Evolutionary conservation across 1,140 invertebrate species (phyloP).

Genomic region (Drosophila ficusphila): DNA sequence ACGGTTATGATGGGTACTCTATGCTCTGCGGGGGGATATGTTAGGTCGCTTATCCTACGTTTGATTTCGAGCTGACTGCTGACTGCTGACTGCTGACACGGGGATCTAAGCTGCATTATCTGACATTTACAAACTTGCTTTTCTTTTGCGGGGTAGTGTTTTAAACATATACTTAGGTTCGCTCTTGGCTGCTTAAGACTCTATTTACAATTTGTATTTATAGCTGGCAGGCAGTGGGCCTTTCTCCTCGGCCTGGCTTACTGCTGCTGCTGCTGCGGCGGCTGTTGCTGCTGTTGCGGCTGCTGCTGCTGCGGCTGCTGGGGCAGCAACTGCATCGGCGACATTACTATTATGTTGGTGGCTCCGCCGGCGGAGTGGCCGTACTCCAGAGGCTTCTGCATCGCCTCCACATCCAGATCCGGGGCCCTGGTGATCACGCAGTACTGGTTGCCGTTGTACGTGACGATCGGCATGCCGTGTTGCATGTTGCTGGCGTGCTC

Average conservation of each 20-base stretch:
- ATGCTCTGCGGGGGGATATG: slow-evolving; percentile 64
- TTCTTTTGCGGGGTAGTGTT: slow-evolving; percentile 17
- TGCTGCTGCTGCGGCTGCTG: slow-evolving; percentile 60
- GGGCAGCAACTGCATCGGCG: slow-evolving; percentile 67
- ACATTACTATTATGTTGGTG: slow-evolving; percentile 80
- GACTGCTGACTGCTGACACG: no score
- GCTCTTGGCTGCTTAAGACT: slow-evolving; percentile 73
- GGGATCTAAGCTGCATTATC: slow-evolving; percentile 34
- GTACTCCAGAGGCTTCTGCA: slow-evolving; percentile 73
- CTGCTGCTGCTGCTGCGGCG: slow-evolving; percentile 19
- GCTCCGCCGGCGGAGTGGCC: slow-evolving; percentile 54
- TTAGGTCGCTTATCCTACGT: slow-evolving; percentile 75
- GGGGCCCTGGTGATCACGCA: slow-evolving; percentile 75
- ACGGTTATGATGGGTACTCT: slow-evolving; percentile 13
- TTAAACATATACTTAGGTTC: slow-evolving; percentile 73
- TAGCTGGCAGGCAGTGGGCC: slow-evolving; percentile 31
- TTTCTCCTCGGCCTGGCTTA: slow-evolving; percentile 45
- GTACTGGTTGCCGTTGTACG: slow-evolving; percentile 81
- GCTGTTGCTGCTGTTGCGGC: slow-evolving; percentile 15
- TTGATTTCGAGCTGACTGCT: slow-evolving; percentile 35
- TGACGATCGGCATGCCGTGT: slow-evolving; percentile 74
- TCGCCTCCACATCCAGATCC: slow-evolving; percentile 59
- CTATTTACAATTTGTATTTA: slow-evolving; percentile 81
- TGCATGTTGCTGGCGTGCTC: slow-evolving; percentile 85
- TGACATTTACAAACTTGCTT: slow-evolving; percentile 53